phyloP scores from a whole-genome alignment of 2,113 vertebrate species.

The Chloroceryle aenea region DNA sequence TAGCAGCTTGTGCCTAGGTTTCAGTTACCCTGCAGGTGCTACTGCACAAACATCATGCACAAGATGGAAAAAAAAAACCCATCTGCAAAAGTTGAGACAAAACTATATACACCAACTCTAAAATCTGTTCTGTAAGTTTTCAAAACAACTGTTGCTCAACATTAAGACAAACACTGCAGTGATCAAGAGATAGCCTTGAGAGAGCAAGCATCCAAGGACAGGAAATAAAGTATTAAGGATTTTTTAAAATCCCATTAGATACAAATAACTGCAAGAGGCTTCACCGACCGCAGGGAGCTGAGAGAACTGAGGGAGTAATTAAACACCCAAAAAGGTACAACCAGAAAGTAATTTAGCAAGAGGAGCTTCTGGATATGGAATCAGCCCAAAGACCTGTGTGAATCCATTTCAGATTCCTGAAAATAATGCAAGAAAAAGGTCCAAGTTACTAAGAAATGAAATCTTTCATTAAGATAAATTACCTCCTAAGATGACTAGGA shows the following conservation, averaged over 20 bases:
- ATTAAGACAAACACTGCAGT: background rate
- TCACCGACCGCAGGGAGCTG: background rate
- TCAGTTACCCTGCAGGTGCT: background rate
- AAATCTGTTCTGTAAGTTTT: background rate
- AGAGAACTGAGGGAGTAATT: background rate
- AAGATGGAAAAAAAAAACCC: accelerated
- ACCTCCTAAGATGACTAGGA: background rate
- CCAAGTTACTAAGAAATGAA: background rate
- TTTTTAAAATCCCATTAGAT: background rate
- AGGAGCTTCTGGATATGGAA: background rate
- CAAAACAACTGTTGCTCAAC: background rate
- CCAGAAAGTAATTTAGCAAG: background rate
- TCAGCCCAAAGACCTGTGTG: background rate
- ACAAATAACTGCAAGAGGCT: background rate
- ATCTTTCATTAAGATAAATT: background rate
- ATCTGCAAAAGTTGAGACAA: background rate
- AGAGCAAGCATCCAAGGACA: background rate
- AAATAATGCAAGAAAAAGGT: background rate
- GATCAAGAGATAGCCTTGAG: background rate
- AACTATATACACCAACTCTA: background rate
- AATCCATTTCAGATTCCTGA: background rate
- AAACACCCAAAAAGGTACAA: background rate
- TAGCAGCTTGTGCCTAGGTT: background rate
- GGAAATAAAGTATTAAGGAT: background rate
- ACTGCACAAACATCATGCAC: background rate